phyloP scores from a whole-genome alignment of 2,888 invertebrate genomes.

The Criorhina ranunculi region DNA sequence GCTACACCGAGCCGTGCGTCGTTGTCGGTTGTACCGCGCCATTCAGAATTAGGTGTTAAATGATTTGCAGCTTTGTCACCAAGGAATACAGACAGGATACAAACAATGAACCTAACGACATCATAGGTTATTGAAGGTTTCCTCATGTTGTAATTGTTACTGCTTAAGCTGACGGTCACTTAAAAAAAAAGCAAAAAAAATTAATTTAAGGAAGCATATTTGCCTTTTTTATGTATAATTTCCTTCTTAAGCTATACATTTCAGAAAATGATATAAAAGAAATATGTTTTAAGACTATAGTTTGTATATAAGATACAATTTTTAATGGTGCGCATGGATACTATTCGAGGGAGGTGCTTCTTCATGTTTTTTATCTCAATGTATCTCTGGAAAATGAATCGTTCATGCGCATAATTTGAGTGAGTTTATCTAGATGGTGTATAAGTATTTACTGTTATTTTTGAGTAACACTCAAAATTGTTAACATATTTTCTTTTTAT shows the following conservation, averaged over 20 bases:
- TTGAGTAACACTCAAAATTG: background rate
- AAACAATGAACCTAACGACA: constrained; percentile 29
- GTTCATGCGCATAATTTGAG: constrained; percentile 47
- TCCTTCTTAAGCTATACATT: constrained; percentile 1
- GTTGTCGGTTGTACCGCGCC: no score
- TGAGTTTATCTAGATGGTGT: constrained; percentile 20
- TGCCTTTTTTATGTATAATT: constrained; percentile 33
- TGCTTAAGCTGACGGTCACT: constrained; percentile 52
- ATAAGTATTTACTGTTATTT: background rate
- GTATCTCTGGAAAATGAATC: background rate
- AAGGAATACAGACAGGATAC: constrained; percentile 17
- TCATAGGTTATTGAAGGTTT: constrained; percentile 33
- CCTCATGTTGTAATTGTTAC: constrained; percentile 48
- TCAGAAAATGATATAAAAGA: background rate
- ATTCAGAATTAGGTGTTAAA: constrained; percentile 55
- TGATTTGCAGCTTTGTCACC: constrained; percentile 49
- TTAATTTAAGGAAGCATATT: constrained; percentile 46
- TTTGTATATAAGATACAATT: constrained; percentile 21
- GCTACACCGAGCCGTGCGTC: constrained; percentile 10
- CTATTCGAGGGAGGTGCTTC: constrained; percentile 43
- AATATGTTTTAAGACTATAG: background rate
- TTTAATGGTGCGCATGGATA: constrained; percentile 49
- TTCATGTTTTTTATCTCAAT: constrained; percentile 38
- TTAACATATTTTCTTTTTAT: background rate
- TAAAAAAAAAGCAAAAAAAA: no score